Base-by-base conservation (phyloP, 2,888 invertebrate genomes). In the Lingula anatina region DNA sequence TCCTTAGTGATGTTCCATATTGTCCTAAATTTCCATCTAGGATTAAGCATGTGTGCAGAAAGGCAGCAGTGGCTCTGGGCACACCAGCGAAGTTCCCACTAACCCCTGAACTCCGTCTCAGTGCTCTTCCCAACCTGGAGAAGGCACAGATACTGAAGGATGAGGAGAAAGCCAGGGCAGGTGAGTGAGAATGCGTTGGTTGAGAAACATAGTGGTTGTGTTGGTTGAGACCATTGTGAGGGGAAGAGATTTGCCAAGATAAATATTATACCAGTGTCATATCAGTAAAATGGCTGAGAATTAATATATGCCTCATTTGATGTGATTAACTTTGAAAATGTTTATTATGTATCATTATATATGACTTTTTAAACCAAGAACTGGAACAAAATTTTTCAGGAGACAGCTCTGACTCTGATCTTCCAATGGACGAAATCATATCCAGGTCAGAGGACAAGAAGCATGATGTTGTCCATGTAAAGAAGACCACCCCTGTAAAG, bases 41-140 rank as follows among this genome's bases (percentile, higher is more conserved):
- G 63, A 92, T 94, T 2, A 94, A 94, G 76, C 92, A 93, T 77
- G 94, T 94, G 2, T 94, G 93, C 73, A 83, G 94, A 60, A 91
- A 91, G 78, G 92, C 92, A 41, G 90, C 90, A 18, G 89, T 92
- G 68, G 93, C 91, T 20, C 81, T 93, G 56, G 92, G 92, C 3
- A 90, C 90, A 71, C 88, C 90, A 2, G 91, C 91, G 27, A 89
- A 87, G 56, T 92, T 91, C 49, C 70, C 73, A n/a, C 49, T 50
- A 37, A 55, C 55, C 47, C 62, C 49, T 55, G 44, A 57, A 57
- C 46, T 60, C 24, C 41, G 63, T 26, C 67, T 77, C 7, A 75
- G 76, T 62, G 76, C 77, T 28, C 58, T 76, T 27, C 76, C 76
- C 4, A 63, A 62, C 18, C 62, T 63, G 42, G 75, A 76, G 50